Base-by-base conservation (phyloP, 2,888 invertebrate genomes). In the Poecilobothrus nobilitatus region DNA sequence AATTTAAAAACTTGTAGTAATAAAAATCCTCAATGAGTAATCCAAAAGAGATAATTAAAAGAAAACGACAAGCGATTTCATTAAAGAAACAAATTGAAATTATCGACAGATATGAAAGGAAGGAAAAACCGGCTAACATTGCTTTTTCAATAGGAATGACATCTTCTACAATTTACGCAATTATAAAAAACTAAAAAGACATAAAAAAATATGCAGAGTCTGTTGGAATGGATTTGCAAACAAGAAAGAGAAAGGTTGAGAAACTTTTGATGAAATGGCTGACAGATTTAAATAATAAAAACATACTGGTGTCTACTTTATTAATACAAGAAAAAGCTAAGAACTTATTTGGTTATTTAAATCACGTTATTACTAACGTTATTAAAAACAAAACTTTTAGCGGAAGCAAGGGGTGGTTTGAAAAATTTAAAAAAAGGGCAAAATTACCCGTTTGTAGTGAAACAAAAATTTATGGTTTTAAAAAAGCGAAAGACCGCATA, bases 401-500 rank as follows among this genome's bases (percentile, higher is more conserved):
- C 7, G 12, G 33, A n/a, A 65, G 34, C 22, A 15, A 22, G 21
- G 63, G 33, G 6, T 63, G 63, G 63, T 63, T 63, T 63, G 63
- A 63, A 8, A 22, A 22, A 27, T 63, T 63, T 33, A 65, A 65
- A 65, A n/a, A 34, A 34, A 33, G 65, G 6, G 12, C 18, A 18
- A 33, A 33, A 9, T n/a, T 34, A 10, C 65, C 33, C 18, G 34
- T 34, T 34, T 34, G 34, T 34, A 34, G 34, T 34, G 34, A 34
- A 34, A 8, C 8, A 34, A 34, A 34, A 34, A 34, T 44, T 44
- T 12, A 9, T 64, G 44, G 44, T 3, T 44, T 44, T 15, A 44
- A 44, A 44, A 44, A 15, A 15, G 3, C 12, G 15, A 64, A 64
- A 33, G 64, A 67, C 33, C n/a, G 67, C 33, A 27, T 67, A 63